A percentile compares a stretch with the other conserved stretches of the same genome.
These are phyloP conservation scores for Oligia strigilis DNA, from an alignment of 2,888 invertebrate species.

Conservation along the genomic window DNA sequence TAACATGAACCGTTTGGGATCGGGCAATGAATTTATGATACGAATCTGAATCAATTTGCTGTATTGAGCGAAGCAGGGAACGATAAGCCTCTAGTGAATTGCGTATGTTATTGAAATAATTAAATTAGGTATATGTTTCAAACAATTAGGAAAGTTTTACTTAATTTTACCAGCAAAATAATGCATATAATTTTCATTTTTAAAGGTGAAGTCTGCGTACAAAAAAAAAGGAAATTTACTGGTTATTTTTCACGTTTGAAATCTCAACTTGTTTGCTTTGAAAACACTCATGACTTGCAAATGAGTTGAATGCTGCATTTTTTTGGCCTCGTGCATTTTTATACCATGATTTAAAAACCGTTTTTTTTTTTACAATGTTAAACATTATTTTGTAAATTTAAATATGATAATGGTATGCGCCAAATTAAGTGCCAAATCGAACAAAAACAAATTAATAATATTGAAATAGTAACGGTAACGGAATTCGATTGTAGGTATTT, in stretches of 20 bases:
- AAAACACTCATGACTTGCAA: constrained; percentile 58
- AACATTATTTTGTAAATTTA: not conserved
- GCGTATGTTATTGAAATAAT: constrained; percentile 10
- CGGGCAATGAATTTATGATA: constrained; percentile 40
- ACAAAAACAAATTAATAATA: not conserved
- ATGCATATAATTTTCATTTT: not conserved
- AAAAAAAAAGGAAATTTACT: constrained; percentile 10
- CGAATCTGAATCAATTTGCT: constrained; percentile 46
- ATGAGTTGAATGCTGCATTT: constrained; percentile 54
- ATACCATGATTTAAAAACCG: not conserved
- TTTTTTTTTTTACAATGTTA: not conserved
- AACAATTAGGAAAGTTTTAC: not conserved
- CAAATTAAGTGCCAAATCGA: not conserved
- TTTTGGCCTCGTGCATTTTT: constrained; percentile 31
- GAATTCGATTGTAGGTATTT: no score
- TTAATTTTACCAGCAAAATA: not conserved
- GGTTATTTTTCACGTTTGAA: constrained; percentile 48
- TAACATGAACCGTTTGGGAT: constrained; percentile 40
- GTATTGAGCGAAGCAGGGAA: constrained; percentile 17
- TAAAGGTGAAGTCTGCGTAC: not conserved
- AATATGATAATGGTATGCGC: constrained; percentile 1
- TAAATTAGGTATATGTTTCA: not conserved
- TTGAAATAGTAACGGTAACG: not conserved
- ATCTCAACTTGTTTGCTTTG: constrained; percentile 45
- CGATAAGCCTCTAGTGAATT: constrained; percentile 19